A percentile compares a stretch with the other conserved stretches of the same genome.
Evolutionary conservation across 2,888 invertebrate species (phyloP).

Genomic region (Cosmia trapezina): DNA sequence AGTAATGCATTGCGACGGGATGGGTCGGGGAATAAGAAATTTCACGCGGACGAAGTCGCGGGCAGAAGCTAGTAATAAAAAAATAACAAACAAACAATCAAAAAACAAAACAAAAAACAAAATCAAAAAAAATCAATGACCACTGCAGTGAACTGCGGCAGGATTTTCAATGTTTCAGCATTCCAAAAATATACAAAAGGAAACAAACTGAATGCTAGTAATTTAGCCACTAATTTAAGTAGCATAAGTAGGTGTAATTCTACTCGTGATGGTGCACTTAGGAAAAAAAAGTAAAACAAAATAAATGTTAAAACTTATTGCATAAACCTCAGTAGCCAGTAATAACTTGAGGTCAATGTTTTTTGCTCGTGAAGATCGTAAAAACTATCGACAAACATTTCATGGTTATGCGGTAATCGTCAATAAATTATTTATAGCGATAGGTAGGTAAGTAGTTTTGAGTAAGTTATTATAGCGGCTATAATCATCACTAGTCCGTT

Average conservation of each 20-base stretch:
- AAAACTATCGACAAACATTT: slow-evolving; percentile 54
- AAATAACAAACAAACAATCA: too few species aligned
- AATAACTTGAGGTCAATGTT: slow-evolving; percentile 40
- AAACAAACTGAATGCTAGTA: not conserved
- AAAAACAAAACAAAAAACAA: too few species aligned
- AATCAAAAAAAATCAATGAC: not conserved
- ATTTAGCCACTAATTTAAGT: not conserved
- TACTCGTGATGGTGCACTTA: slow-evolving; percentile 16
- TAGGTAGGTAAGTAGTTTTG: slow-evolving; percentile 7
- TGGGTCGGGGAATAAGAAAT: too few species aligned
- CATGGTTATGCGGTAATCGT: slow-evolving; percentile 46
- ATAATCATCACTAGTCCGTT: slow-evolving; percentile 5
- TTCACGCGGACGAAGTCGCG: too few species aligned
- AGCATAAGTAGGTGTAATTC: not conserved
- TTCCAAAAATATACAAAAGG: too few species aligned
- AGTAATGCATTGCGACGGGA: too few species aligned
- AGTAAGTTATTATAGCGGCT: slow-evolving; percentile 26
- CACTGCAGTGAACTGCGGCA: not conserved
- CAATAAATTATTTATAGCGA: slow-evolving; percentile 41
- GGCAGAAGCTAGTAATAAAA: too few species aligned
- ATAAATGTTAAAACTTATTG: slow-evolving; percentile 19
- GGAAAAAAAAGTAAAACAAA: slow-evolving; percentile 12
- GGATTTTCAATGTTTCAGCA: not conserved
- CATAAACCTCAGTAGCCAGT: slow-evolving; percentile 21
- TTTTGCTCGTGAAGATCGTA: slow-evolving; percentile 38